phyloP scores from a whole-genome alignment of 1,140 invertebrate genomes.

The Saccostrea glomerata region DNA sequence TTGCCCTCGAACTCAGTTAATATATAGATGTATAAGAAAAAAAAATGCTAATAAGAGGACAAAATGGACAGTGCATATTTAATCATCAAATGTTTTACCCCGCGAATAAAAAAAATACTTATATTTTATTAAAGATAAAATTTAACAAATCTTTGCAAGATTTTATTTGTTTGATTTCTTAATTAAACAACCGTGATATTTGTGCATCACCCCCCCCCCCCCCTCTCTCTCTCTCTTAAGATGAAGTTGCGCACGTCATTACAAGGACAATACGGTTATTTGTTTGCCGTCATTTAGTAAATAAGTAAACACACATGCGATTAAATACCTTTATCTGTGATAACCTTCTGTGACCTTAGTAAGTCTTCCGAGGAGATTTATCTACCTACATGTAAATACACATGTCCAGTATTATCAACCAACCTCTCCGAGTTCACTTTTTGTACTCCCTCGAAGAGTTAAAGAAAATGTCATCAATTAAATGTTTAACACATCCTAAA shows the following conservation, averaged over 20 bases:
- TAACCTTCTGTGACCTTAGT: background rate
- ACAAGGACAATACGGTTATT: background rate
- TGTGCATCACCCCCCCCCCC: background rate
- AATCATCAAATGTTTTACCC: no score
- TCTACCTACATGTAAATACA: constrained; percentile 22
- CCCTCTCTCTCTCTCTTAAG: background rate
- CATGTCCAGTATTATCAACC: background rate
- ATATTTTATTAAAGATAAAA: no score
- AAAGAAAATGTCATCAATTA: no score
- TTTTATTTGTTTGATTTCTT: background rate
- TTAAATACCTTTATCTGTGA: background rate
- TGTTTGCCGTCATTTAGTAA: background rate
- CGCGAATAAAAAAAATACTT: no score
- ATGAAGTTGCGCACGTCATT: background rate
- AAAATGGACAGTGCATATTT: no score
- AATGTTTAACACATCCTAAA: no score
- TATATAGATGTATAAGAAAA: no score
- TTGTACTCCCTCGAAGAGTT: no score
- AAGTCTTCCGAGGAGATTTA: background rate
- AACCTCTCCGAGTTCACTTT: background rate
- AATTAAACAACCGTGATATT: background rate
- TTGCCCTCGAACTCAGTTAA: no score
- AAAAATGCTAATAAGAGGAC: no score
- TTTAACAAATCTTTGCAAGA: background rate
- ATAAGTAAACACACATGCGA: background rate